A percentile compares a stretch with the other conserved stretches of the same genome.
Conservation (phyloP, 2,113 vertebrate genomes). For the Apteryx owenii region DNA sequence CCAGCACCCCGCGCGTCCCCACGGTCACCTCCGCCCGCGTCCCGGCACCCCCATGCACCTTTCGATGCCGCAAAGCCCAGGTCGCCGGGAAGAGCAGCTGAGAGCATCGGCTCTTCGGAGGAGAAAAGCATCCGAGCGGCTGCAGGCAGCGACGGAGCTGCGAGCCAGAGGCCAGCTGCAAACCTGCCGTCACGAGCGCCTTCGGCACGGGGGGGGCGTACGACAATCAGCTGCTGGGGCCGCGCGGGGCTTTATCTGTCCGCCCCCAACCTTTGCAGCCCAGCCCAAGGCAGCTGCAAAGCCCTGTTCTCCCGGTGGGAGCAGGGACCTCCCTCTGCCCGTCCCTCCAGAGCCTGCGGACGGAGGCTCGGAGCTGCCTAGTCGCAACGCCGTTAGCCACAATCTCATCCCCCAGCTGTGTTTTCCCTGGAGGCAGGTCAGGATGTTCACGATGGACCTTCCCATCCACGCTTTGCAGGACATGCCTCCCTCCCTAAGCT, state of each 20-base stretch:
- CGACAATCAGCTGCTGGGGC: neutral
- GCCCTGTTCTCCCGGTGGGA: neutral
- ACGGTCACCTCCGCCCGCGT: neutral
- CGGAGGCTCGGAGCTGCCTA: neutral
- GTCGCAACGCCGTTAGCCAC: fast-evolving
- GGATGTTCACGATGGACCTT: neutral
- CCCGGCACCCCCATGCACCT: neutral
- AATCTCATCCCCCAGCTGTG: neutral
- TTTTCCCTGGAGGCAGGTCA: neutral
- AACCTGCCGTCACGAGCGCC: no score
- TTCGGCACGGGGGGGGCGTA: no score
- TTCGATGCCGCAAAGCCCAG: no score
- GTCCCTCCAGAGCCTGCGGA: neutral
- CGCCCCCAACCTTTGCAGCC: fast-evolving
- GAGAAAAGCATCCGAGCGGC: neutral
- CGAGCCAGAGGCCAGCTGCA: no score
- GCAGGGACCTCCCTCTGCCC: neutral
- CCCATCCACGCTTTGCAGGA: neutral
- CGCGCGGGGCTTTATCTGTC: neutral
- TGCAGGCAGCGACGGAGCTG: neutral
- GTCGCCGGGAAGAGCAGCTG: neutral
- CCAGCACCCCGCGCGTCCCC: neutral
- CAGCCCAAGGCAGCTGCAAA: neutral
- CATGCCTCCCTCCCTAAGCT: neutral
- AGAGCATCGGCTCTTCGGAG: fast-evolving